Conservation (phyloP, 2,797 vertebrate genomes). For the Lepilemur septentrionalis region DNA sequence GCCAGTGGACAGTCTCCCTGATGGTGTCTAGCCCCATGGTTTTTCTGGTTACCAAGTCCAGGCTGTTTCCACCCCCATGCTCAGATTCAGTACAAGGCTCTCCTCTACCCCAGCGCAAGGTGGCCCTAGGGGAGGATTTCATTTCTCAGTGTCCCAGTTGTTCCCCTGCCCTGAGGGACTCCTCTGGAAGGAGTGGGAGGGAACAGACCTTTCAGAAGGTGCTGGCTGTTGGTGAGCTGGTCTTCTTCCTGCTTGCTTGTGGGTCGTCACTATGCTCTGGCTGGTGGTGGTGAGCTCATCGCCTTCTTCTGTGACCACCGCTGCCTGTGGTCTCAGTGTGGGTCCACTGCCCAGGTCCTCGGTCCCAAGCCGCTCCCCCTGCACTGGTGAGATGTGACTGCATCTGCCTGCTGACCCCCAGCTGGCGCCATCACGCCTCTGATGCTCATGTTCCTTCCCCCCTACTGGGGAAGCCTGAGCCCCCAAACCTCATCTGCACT, state of each 20-base stretch:
- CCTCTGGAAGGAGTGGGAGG: not conserved
- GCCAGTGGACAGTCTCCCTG: not conserved
- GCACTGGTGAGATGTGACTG: rapidly evolving
- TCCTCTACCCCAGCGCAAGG: not conserved
- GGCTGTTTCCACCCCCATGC: not conserved
- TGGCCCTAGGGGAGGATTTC: not conserved
- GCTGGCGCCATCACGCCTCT: not conserved
- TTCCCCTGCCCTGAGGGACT: not conserved
- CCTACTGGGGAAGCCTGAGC: not conserved
- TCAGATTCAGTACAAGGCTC: not conserved
- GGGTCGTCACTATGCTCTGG: not conserved
- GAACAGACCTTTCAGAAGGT: not conserved
- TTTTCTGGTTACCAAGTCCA: not conserved
- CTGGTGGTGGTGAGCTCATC: not conserved
- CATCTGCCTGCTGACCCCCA: not conserved
- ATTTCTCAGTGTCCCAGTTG: not conserved
- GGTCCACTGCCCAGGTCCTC: not conserved
- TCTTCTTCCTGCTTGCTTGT: not conserved
- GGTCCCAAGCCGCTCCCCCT: not conserved
- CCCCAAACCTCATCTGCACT: not conserved
- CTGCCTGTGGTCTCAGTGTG: not conserved
- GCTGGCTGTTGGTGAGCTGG: not conserved
- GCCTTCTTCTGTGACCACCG: rapidly evolving
- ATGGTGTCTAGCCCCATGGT: not conserved
- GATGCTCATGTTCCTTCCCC: not conserved